Percentiles rank a stretch among this genome's conserved stretches.
Conservation (phyloP, 2,888 invertebrate genomes). For the Dascillus cervinus region DNA sequence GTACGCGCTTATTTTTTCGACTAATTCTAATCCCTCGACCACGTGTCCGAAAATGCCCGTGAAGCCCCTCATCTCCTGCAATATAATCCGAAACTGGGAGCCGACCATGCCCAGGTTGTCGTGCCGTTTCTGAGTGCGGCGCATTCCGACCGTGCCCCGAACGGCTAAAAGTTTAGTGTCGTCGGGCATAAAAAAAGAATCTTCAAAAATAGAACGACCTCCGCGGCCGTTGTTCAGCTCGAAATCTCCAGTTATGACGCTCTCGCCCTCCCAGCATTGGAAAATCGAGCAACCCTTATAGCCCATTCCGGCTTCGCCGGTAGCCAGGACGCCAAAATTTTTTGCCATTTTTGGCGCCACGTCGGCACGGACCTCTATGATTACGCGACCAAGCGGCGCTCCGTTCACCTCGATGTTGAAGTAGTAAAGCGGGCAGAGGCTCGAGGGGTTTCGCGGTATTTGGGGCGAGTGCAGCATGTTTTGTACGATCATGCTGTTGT, state of each 20-base stretch:
- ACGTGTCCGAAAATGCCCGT: conserved; percentile 77
- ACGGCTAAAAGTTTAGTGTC: conserved; percentile 69
- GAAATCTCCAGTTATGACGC: conserved; percentile 74
- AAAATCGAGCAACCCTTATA: conserved; percentile 75
- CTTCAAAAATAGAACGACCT: conserved; percentile 68
- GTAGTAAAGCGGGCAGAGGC: conserved; percentile 63
- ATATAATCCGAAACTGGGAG: conserved; percentile 73
- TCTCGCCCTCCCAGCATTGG: conserved; percentile 77
- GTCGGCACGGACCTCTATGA: conserved; percentile 70
- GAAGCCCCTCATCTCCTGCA: conserved; percentile 76
- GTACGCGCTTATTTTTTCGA: conserved; percentile 69
- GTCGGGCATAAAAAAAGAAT: conserved; percentile 72
- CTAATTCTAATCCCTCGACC: conserved; percentile 69
- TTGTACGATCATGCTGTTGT: conserved; percentile 36
- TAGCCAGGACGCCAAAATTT: conserved; percentile 65
- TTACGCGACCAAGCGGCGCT: conserved; percentile 59
- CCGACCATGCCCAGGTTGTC: conserved; percentile 77
- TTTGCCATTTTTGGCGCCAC: conserved; percentile 76
- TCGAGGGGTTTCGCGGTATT: conserved; percentile 48
- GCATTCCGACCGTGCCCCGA: conserved; percentile 74
- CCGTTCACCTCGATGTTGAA: conserved; percentile 72
- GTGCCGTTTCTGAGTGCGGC: conserved; percentile 70
- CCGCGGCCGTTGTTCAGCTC: conserved; percentile 75
- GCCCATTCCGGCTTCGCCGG: conserved; percentile 66
- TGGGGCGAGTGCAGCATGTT: conserved; percentile 47